Evolutionary conservation across 2,797 vertebrate species (phyloP), one percentile per base, ranked within the genome.

Genomic region (Macroramphosus scolopax): DNA sequence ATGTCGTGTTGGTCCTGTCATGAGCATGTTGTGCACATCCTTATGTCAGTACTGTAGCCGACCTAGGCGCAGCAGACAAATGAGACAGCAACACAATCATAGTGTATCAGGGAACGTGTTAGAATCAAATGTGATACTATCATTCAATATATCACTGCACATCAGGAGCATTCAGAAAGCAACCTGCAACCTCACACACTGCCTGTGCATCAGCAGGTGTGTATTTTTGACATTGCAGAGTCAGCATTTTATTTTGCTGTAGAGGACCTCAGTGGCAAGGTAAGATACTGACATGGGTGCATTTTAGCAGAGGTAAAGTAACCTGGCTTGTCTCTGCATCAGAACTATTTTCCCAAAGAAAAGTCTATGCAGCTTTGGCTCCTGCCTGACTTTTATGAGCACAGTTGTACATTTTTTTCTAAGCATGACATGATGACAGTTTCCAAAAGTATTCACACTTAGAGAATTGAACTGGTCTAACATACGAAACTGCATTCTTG

Each of bases 1-100:
- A 54, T 75, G 70, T 74, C 57, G 52, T 75, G 71, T 66, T 51
- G 51, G 70, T 70, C 44, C 68, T 38, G n/a, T n/a, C 64, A 74
- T 49, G 48, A 65, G 73, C 57, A 69, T 81, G 76, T 72, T 45
- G 60, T 73, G 50, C 71, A 70, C 59, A 35, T 77, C 47, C 58
- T 56, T 59, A 25, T 70, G 43, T 63, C 70, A 62, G 18, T 11
- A 39, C 28, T 29, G n/a, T n/a, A n/a, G n/a, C 8, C 38, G 64
- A 59, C 58, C 68, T 32, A 37, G 46, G 35, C 14, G 59, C 30
- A 63, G 50, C 61, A 66, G 47, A 28, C 36, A 46, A n/a, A 51
- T 42, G 31, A 55, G 17, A 55, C 30, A 68, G 53, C 17, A 60
- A 2, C 9, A 29, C 22, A 51, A 51, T 9, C 17, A 45, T 1